A percentile compares a stretch with the other conserved stretches of the same genome.
phyloP scores from a whole-genome alignment of 2,113 vertebrate species.

The Platycercus adscitus region DNA sequence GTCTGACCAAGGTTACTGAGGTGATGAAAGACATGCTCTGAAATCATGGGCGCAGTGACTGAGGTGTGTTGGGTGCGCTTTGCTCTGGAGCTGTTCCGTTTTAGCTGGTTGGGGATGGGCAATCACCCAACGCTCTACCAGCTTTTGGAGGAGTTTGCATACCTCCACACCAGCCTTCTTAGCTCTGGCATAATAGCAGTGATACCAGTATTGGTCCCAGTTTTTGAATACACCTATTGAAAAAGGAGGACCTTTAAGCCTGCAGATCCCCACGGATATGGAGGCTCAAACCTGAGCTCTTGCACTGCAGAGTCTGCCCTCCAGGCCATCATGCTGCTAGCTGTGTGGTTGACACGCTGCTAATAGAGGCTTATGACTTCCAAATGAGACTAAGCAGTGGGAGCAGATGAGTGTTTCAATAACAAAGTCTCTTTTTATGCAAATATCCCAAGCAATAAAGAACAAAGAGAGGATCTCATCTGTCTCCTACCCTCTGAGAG shows the following conservation, averaged over 20 bases:
- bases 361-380: neutral
- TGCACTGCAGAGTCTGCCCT: neutral
- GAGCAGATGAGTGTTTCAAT: neutral
- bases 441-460: neutral
- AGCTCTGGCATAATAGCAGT: fast-evolving
- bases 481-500: neutral
- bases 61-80: fast-evolving
- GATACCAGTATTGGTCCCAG: neutral
- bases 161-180: fast-evolving
- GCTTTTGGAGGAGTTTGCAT: neutral
- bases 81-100: fast-evolving
- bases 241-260: neutral
- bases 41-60: no score
- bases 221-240: neutral
- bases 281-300: neutral
- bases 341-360: neutral
- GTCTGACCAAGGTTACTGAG: neutral
- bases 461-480: neutral
- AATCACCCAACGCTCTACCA: neutral
- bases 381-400: neutral
- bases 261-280: fast-evolving
- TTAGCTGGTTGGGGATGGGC: neutral
- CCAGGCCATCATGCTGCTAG: neutral
- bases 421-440: neutral
- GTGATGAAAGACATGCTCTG: neutral